Conservation (phyloP, 2,888 invertebrate genomes). For the Cenopis cana region DNA sequence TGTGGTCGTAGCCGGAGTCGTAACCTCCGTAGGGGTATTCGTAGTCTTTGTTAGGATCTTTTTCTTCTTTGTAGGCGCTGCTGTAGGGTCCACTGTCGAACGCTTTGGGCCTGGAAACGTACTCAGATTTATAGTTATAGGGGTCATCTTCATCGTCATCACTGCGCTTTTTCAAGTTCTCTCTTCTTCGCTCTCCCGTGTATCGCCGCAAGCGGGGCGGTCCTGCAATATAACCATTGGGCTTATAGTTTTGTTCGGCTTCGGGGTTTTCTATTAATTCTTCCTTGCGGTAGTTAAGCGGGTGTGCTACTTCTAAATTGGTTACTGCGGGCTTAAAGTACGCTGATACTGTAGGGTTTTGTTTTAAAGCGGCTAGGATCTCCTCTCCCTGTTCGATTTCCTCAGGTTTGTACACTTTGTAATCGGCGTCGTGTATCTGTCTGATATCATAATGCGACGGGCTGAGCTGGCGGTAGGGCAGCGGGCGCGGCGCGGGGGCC, state of each 20-base stretch:
- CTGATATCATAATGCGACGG: conserved; percentile 78
- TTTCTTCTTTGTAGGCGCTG: conserved; percentile 75
- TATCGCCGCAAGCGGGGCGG: conserved; percentile 80
- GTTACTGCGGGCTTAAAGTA: conserved; percentile 77
- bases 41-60: conserved; percentile 73
- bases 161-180: conserved; percentile 67
- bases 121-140: conserved; percentile 81
- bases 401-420: conserved; percentile 79
- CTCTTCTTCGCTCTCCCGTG: conserved; percentile 74
- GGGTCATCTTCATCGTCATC: conserved; percentile 73
- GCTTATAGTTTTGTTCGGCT: conserved; percentile 76
- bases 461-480: conserved; percentile 63
- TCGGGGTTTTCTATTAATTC: conserved; percentile 69
- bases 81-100: conserved; percentile 78
- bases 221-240: conserved; percentile 80
- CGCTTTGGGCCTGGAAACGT: conserved; percentile 80
- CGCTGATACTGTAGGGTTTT: conserved; percentile 74
- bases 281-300: conserved; percentile 74
- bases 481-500: conserved; percentile 51
- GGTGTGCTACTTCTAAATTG: conserved; percentile 76
- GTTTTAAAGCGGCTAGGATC: conserved; percentile 76
- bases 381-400: conserved; percentile 73
- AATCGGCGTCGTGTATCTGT: conserved; percentile 78
- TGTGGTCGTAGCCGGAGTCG: conserved; percentile 81
- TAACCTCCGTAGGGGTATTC: conserved; percentile 78